A percentile compares a stretch with the other conserved stretches of the same genome.
Conservation (phyloP, 2,797 vertebrate genomes). For the Crocodylus rhombifer region DNA sequence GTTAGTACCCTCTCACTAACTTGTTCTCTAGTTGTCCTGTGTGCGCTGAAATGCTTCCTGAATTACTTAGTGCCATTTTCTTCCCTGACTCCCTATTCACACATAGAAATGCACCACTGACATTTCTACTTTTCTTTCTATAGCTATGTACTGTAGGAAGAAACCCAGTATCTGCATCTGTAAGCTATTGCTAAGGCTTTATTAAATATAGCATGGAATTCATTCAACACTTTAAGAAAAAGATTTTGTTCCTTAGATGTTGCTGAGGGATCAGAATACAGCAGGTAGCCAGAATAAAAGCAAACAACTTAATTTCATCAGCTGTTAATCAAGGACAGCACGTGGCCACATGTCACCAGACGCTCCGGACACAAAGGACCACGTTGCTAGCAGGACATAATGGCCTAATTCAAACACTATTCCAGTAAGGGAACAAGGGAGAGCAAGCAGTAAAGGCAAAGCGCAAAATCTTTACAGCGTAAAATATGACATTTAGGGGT, state of each 20-base stretch:
- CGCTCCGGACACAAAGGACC: conserved; percentile 21
- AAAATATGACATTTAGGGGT: not conserved
- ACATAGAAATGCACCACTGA: not conserved
- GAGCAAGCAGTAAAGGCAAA: not conserved
- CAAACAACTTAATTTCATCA: not conserved
- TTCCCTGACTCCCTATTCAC: not conserved
- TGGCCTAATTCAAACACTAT: conserved; percentile 35
- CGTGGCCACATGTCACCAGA: conserved; percentile 28
- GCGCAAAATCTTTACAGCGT: not conserved
- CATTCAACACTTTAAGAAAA: accelerated
- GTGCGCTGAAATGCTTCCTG: not conserved
- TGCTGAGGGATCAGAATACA: not conserved
- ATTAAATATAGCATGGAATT: accelerated
- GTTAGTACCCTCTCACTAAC: not conserved
- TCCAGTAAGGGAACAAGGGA: not conserved
- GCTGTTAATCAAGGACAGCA: conserved; percentile 48
- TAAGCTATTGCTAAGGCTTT: accelerated
- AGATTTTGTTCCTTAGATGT: accelerated
- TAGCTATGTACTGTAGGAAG: not conserved
- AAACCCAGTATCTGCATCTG: not conserved
- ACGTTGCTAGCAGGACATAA: conserved; percentile 12
- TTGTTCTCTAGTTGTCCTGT: not conserved
- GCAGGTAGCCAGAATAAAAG: accelerated
- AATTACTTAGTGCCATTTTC: not conserved
- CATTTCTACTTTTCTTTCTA: not conserved